A percentile compares a stretch with the other conserved stretches of the same genome.
Conservation (phyloP, 2,797 vertebrate genomes). For the Spondyliosoma cantharus region DNA sequence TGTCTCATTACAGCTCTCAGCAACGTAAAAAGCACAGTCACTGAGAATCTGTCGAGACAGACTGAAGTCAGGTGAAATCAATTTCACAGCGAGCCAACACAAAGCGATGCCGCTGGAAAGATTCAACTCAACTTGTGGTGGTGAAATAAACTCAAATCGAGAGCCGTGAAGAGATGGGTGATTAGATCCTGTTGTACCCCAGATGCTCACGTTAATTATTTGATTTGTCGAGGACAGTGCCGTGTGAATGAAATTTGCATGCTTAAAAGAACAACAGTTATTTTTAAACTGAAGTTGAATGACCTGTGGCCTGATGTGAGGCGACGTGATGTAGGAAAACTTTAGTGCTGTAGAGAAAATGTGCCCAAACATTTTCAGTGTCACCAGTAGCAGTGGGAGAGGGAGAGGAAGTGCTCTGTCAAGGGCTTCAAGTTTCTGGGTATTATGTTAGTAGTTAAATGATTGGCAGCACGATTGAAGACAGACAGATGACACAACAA, state of each 20-base stretch:
- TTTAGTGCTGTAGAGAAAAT: not conserved
- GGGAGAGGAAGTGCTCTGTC: not conserved
- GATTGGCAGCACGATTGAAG: not conserved
- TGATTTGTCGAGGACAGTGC: constrained; percentile 14
- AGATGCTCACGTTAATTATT: constrained; percentile 4
- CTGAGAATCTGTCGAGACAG: constrained; percentile 34
- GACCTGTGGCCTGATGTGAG: not conserved
- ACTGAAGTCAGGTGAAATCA: constrained; percentile 54
- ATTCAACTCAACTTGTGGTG: constrained; percentile 37
- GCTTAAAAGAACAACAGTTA: not conserved
- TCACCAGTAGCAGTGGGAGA: not conserved
- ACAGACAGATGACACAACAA: not conserved
- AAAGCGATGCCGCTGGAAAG: constrained; percentile 25
- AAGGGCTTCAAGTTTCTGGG: constrained; percentile 2
- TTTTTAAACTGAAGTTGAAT: constrained; percentile 2
- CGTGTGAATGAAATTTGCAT: constrained; percentile 17
- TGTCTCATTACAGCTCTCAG: constrained; percentile 34
- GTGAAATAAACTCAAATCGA: constrained; percentile 38
- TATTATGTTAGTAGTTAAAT: not conserved
- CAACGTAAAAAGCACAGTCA: constrained; percentile 29
- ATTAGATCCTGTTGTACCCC: constrained; percentile 22
- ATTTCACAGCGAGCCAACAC: constrained; percentile 53
- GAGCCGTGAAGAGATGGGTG: constrained; percentile 5
- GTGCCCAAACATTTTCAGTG: not conserved
- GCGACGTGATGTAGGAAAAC: constrained; percentile 3